Conservation (phyloP, 1,140 invertebrate species). For the Daktulosphaira vitifoliae region DNA sequence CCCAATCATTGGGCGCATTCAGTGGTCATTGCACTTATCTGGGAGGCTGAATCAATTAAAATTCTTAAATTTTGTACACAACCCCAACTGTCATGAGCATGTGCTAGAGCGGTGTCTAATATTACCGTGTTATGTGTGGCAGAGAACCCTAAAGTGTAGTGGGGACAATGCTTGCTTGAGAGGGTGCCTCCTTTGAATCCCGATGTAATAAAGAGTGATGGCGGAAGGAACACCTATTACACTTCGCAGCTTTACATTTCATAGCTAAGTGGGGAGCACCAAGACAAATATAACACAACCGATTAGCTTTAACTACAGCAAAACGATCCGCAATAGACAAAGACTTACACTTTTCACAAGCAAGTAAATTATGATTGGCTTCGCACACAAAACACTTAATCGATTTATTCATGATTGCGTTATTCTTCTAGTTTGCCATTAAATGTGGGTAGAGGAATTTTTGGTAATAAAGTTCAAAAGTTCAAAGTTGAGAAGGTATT, state of each 20-base stretch:
- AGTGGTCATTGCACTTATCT: background rate
- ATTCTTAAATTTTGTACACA: background rate
- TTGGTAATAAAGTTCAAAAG: too few species aligned
- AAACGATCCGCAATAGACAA: background rate
- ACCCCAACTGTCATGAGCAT: background rate
- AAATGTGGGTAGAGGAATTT: background rate
- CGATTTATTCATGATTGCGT: background rate
- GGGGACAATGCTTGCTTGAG: too few species aligned
- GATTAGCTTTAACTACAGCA: background rate
- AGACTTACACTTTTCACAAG: background rate
- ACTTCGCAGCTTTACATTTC: background rate
- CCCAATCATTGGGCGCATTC: background rate
- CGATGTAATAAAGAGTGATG: background rate
- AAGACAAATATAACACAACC: background rate
- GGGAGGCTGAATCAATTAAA: background rate
- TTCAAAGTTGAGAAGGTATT: too few species aligned
- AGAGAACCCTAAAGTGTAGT: too few species aligned
- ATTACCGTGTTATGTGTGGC: too few species aligned
- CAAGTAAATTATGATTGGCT: background rate
- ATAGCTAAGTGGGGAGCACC: background rate
- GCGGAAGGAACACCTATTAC: background rate
- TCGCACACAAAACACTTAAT: background rate
- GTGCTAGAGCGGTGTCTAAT: background rate
- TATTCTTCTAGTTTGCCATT: background rate
- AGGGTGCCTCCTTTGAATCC: background rate